Base-by-base conservation (phyloP, 2,113 vertebrate genomes). In the Agelaius tricolor region DNA sequence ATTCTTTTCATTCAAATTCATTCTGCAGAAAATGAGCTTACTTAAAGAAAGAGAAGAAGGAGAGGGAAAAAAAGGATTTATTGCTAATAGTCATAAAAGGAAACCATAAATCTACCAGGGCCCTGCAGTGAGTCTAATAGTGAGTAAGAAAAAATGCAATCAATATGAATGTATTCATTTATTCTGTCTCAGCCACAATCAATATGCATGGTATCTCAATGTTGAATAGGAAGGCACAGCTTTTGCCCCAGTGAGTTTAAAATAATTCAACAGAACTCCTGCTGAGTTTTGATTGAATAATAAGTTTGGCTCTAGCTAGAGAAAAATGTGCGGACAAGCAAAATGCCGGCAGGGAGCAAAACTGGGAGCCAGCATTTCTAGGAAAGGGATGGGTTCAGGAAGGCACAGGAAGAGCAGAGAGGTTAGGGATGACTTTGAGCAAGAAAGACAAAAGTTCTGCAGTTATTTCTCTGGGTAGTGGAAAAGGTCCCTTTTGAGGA, bases 111-210 rank as follows among this genome's bases (percentile, higher is more conserved):
- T 96, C 87, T 89, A 54, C 66, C 27, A 35, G n/a, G 81, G 47
- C 62, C 66, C 31, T 66, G 78, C 72, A 90, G 74, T 52, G 69
- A 87, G 78, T 57, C 46, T 91, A 67, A 83, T 33, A 89, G 91
- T 52, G 69, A 94, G 65, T 71, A 82, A 94, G 91, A 93, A 94
- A 93, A 95, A 69, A 95, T 84, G 93, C 84, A 94, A 95, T 96
- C 94, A 95, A 84, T 96, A 89, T 89, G 88, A 95, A 96, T 91
- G 69, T 93, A 93, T 96, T 94, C 49, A 89, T 92, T 96, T 96
- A 84, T 95, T 97, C 95, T 91, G 44, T 94, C 83, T 85, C 82
- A 81, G 81, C 37, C 67, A 69, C 73, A 88, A 90, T 93, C 94
- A 94, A 88, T 91, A 90, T 93, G 86, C 84, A 67, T 13, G 44